phyloP scores from a whole-genome alignment of 64 coral and sea anemone genomes.

The Platygyra sinensis region DNA sequence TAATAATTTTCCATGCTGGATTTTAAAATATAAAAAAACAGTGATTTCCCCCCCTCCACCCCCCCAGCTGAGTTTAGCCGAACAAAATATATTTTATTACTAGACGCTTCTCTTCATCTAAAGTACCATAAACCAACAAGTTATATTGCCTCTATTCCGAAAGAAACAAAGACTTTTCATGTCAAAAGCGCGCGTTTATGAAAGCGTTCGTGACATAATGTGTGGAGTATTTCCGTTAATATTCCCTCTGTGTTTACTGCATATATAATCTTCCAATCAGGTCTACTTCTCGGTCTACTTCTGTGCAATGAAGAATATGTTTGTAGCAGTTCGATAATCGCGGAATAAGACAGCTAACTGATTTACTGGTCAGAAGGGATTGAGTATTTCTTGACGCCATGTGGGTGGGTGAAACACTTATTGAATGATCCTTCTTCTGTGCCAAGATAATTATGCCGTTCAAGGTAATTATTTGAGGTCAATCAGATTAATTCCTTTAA shows the following conservation, averaged over 20 bases:
- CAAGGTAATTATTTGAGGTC: conserved; percentile 19
- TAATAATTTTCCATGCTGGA: too few species aligned
- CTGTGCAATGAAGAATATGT: neutral
- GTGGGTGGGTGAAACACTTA: neutral
- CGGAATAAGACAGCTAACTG: too few species aligned
- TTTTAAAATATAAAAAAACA: too few species aligned
- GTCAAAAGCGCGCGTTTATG: conserved; percentile 19
- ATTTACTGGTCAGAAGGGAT: neutral
- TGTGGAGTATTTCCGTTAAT: neutral
- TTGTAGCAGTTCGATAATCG: too few species aligned
- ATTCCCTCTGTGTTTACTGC: neutral
- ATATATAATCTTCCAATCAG: neutral
- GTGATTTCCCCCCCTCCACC: too few species aligned
- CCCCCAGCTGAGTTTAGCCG: too few species aligned
- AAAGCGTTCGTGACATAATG: neutral
- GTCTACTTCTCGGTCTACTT: too few species aligned
- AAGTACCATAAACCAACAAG: too few species aligned
- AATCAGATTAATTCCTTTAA: neutral
- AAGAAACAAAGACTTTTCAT: neutral
- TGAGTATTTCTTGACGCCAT: neutral
- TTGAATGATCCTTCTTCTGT: neutral
- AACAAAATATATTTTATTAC: too few species aligned
- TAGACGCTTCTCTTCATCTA: too few species aligned
- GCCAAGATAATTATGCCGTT: neutral
- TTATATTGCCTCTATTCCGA: too few species aligned